phyloP scores from a whole-genome alignment of 2,113 vertebrate species.

The Otolemur garnettii region DNA sequence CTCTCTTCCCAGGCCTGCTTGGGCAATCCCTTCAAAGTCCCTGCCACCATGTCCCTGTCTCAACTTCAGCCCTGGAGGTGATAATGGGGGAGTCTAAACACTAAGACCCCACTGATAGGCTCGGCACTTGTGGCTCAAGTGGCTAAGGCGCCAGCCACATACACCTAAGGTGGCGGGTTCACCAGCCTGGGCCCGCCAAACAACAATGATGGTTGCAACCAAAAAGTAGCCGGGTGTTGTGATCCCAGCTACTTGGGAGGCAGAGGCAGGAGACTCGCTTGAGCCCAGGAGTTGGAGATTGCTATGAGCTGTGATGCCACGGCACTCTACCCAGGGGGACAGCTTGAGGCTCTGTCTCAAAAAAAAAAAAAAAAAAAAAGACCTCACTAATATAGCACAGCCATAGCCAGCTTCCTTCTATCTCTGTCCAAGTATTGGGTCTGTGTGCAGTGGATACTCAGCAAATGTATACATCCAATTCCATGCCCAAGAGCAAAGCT shows the following conservation, averaged over 20 bases:
- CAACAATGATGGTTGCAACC: too few species aligned
- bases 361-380: neutral
- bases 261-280: too few species aligned
- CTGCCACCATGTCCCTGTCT: neutral
- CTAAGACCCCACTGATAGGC: neutral
- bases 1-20: neutral
- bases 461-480: neutral
- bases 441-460: neutral
- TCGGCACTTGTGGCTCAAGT: too few species aligned
- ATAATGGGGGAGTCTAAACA: conserved; percentile 3
- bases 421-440: neutral
- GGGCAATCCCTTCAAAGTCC: neutral
- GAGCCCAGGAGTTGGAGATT: too few species aligned
- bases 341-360: too few species aligned
- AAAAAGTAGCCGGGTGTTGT: too few species aligned
- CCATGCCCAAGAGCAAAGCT: neutral
- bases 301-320: too few species aligned
- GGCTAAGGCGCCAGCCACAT: too few species aligned
- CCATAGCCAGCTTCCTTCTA: neutral
- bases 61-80: neutral
- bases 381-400: neutral
- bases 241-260: too few species aligned
- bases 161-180: too few species aligned
- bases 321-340: too few species aligned
- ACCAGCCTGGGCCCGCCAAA: too few species aligned